Evolutionary conservation across 2,888 invertebrate species (phyloP).

Genomic region (Eristalis tenax): DNA sequence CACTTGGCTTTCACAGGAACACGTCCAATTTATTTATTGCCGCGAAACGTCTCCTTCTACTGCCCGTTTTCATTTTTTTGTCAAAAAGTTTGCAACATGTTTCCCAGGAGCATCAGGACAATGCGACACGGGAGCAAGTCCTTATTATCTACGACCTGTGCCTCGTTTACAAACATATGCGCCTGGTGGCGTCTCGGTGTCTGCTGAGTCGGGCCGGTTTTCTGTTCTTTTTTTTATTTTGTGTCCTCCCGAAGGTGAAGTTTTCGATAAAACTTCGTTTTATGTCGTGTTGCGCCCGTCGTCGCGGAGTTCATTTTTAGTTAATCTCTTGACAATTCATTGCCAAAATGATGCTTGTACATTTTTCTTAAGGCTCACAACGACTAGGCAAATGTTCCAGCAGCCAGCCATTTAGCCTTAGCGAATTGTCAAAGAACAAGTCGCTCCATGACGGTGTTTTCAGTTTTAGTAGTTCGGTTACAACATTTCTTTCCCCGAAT

Average conservation of each 20-base stretch:
- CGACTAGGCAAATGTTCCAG: conserved; percentile 21
- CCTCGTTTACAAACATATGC: conserved; percentile 53
- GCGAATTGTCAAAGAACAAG: conserved; percentile 45
- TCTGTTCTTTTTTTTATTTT: not conserved
- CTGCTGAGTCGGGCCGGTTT: not conserved
- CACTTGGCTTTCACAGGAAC: conserved; percentile 60
- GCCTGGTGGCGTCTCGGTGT: conserved; percentile 55
- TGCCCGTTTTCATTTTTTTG: conserved; percentile 10
- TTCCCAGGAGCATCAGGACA: conserved; percentile 61
- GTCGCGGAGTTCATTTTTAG: conserved; percentile 45
- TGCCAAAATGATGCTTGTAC: conserved; percentile 17
- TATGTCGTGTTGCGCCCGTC: conserved; percentile 55
- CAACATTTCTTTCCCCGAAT: not conserved
- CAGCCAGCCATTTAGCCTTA: not conserved
- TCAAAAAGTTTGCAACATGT: conserved; percentile 64
- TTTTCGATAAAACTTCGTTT: conserved; percentile 68
- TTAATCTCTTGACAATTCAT: conserved; percentile 69
- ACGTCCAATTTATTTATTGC: conserved; percentile 70
- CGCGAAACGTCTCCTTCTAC: conserved; percentile 20
- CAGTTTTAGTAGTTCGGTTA: conserved; percentile 2
- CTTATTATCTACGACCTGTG: conserved; percentile 57
- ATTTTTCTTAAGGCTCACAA: conserved; percentile 18
- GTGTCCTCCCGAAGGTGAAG: conserved; percentile 44
- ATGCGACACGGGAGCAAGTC: conserved; percentile 32
- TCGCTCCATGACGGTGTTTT: conserved; percentile 12